Conservation (phyloP, 2,888 invertebrate genomes). For the Venusia cambrica region DNA sequence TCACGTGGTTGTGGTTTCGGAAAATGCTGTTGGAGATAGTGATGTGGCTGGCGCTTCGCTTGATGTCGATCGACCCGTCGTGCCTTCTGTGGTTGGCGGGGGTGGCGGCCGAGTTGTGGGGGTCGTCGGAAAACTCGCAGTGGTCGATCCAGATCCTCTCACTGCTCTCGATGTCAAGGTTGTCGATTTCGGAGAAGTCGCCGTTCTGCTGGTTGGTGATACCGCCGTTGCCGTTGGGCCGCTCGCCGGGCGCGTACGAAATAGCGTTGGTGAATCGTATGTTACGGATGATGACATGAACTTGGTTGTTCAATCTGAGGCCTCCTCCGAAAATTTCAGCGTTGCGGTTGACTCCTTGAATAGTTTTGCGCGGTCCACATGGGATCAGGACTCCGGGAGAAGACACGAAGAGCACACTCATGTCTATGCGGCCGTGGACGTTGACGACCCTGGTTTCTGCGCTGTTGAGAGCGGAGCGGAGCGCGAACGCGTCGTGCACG, state of each 20-base stretch:
- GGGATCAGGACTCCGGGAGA: slow-evolving; percentile 24
- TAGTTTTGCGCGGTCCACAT: slow-evolving; percentile 21
- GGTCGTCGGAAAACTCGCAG: slow-evolving; percentile 26
- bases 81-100: slow-evolving; percentile 16
- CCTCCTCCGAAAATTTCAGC: slow-evolving; percentile 25
- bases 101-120: slow-evolving; percentile 17
- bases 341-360: slow-evolving; percentile 19
- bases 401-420: slow-evolving; percentile 13
- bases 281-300: slow-evolving; percentile 23
- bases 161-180: slow-evolving; percentile 9
- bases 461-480: slow-evolving; percentile 16
- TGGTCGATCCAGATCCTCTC: slow-evolving; percentile 25
- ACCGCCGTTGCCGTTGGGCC: slow-evolving; percentile 20
- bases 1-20: slow-evolving; percentile 26
- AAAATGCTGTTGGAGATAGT: slow-evolving; percentile 27
- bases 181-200: slow-evolving; percentile 23
- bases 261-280: slow-evolving; percentile 24
- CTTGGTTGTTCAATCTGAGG: slow-evolving; percentile 13
- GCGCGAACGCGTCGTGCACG: slow-evolving; percentile 21
- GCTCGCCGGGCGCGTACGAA: slow-evolving; percentile 22
- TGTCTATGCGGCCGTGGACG: slow-evolving; percentile 23
- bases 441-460: slow-evolving; percentile 8
- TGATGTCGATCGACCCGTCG: slow-evolving; percentile 26
- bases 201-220: slow-evolving; percentile 5
- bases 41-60: slow-evolving; percentile 23